These are phyloP conservation scores for Ditylenchus dipsaci DNA, from an alignment of 1,140 invertebrate species.

Conservation along the genomic window DNA sequence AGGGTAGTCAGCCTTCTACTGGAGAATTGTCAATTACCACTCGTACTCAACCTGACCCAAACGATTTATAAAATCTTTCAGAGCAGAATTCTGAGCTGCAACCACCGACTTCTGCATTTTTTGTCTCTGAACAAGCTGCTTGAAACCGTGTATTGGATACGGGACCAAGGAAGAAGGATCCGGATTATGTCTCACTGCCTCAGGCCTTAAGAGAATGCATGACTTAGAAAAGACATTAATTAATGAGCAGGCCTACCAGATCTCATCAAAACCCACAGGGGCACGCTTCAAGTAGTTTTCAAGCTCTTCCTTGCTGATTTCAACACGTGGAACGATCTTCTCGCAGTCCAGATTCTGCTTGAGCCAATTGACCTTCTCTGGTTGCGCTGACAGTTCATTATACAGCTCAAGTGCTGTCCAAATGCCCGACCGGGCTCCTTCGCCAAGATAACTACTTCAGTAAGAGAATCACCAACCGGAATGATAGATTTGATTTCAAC, in stretches of 20 bases:
- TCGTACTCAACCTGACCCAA: constrained; percentile 1
- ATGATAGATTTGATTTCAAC: constrained; percentile 20
- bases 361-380: constrained; percentile 11
- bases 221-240: background rate
- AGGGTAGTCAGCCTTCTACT: no score
- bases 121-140: constrained; percentile 23
- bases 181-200: constrained; percentile 30
- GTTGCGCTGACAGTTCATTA: constrained; percentile 18
- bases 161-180: constrained; percentile 31
- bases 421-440: constrained; percentile 7
- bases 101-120: constrained; percentile 30
- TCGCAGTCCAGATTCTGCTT: constrained; percentile 25
- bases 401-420: constrained; percentile 24
- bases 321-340: constrained; percentile 28
- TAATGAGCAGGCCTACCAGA: constrained; percentile 11
- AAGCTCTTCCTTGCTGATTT: constrained; percentile 23
- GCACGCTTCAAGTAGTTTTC: constrained; percentile 28
- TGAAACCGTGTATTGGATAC: constrained; percentile 34
- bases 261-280: constrained; percentile 27
- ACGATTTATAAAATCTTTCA: constrained; percentile 12
- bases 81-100: constrained; percentile 13
- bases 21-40: no score
- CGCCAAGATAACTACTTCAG: constrained; percentile 17
- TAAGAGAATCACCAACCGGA: constrained; percentile 15
- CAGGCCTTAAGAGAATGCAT: background rate